A percentile compares a stretch with the other conserved stretches of the same genome.
phyloP scores from a whole-genome alignment of 2,113 vertebrate genomes.

The Tachycineta bicolor region DNA sequence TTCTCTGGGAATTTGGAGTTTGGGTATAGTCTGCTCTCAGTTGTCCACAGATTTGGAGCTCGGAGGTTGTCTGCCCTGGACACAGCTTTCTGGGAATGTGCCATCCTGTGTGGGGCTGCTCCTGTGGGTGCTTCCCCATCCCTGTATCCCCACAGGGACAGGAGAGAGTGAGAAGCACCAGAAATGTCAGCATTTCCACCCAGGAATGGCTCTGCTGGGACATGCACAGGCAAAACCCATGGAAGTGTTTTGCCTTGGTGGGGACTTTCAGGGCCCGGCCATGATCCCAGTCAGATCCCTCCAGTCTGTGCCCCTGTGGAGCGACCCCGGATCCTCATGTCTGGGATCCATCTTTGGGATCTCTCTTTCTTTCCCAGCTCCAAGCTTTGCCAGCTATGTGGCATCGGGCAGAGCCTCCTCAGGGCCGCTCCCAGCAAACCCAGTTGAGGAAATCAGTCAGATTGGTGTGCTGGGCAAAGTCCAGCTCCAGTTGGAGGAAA shows the following conservation, averaged over 20 bases:
- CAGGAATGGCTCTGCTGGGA: rapidly evolving
- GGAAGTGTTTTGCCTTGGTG: rapidly evolving
- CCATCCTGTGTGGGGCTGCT: rapidly evolving
- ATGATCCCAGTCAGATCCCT: rapidly evolving
- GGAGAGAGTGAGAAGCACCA: not conserved
- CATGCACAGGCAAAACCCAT: not conserved
- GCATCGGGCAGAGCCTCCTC: not conserved
- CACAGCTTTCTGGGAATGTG: not conserved
- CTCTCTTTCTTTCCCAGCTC: rapidly evolving
- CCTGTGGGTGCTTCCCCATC: not conserved
- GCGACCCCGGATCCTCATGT: rapidly evolving
- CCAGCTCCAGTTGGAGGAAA: rapidly evolving
- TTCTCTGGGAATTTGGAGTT: not conserved
- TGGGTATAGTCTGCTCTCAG: rapidly evolving
- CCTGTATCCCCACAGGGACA: rapidly evolving
- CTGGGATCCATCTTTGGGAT: rapidly evolving
- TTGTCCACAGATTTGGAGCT: not conserved
- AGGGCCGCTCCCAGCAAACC: not conserved
- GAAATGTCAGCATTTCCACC: rapidly evolving
- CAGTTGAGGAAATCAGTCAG: not conserved
- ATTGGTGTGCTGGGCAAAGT: not conserved
- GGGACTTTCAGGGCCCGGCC: rapidly evolving
- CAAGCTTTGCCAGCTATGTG: rapidly evolving
- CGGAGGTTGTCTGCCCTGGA: rapidly evolving
- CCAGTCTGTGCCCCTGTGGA: rapidly evolving